A percentile compares a stretch with the other conserved stretches of the same genome.
Conservation (phyloP, 2,113 vertebrate species). For the Oreocharis arfaki region DNA sequence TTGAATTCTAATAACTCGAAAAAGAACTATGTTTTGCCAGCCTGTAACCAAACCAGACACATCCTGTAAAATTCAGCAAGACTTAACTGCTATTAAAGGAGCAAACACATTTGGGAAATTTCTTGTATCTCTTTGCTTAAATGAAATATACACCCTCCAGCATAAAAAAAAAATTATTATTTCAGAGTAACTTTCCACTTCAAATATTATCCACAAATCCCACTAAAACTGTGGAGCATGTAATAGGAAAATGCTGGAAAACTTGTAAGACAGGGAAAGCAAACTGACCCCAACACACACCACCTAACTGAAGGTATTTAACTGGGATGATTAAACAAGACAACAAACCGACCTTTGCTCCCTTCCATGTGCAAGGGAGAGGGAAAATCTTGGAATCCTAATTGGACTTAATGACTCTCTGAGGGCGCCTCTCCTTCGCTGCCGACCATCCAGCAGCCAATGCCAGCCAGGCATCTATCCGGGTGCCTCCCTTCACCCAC, state of each 20-base stretch:
- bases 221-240: not conserved
- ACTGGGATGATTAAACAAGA: not conserved
- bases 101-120: not conserved
- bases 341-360: not conserved
- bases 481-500: not conserved
- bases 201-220: not conserved
- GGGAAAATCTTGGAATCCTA: not conserved
- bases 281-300: not conserved
- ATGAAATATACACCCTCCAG: not conserved
- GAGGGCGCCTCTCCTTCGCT: not conserved
- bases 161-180: not conserved
- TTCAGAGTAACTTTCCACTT: not conserved
- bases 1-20: not conserved
- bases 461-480: not conserved
- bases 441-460: slow-evolving; percentile 18
- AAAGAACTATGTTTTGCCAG: not conserved
- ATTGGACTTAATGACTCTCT: not conserved
- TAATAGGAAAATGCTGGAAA: not conserved
- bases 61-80: not conserved
- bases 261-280: not conserved
- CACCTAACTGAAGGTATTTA: not conserved
- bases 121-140: not conserved
- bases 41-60: not conserved
- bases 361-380: not conserved
- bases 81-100: not conserved